Evolutionary conservation across 2,113 vertebrate genomes (phyloP).

Genomic region (Tichodroma muraria): DNA sequence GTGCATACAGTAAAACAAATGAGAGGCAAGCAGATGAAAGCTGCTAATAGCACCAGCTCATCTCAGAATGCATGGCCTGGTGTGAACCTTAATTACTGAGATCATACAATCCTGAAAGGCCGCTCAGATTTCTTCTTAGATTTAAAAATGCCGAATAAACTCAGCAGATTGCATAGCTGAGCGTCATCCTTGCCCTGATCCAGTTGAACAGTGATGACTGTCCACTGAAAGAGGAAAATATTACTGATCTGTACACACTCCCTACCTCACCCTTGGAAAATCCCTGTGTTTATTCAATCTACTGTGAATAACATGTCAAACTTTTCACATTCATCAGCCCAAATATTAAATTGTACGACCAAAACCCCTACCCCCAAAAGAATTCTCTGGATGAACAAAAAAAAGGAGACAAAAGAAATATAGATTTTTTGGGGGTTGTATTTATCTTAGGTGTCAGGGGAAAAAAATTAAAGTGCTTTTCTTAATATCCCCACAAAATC

Average conservation of each 20-base stretch:
- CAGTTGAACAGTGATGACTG: neutral
- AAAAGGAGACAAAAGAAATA: neutral
- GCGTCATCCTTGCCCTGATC: neutral
- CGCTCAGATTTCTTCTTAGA: neutral
- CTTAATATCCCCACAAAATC: neutral
- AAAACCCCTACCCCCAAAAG: neutral
- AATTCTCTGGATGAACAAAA: neutral
- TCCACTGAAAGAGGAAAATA: neutral
- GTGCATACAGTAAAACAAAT: neutral
- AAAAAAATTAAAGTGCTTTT: neutral
- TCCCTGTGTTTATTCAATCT: neutral
- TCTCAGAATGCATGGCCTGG: neutral
- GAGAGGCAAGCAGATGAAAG: neutral
- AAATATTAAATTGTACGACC: neutral
- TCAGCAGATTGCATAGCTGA: neutral
- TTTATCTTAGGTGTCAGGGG: neutral
- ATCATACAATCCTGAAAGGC: neutral
- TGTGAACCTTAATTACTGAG: neutral
- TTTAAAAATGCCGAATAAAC: neutral
- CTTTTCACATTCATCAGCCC: neutral
- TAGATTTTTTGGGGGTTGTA: accelerated
- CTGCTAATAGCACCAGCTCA: neutral
- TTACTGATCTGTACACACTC: neutral
- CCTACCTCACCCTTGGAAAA: conserved; percentile 26
- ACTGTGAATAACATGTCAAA: neutral